Evolutionary conservation across 2,888 invertebrate genomes (phyloP).

Genomic region (Yponomeuta cagnagella): DNA sequence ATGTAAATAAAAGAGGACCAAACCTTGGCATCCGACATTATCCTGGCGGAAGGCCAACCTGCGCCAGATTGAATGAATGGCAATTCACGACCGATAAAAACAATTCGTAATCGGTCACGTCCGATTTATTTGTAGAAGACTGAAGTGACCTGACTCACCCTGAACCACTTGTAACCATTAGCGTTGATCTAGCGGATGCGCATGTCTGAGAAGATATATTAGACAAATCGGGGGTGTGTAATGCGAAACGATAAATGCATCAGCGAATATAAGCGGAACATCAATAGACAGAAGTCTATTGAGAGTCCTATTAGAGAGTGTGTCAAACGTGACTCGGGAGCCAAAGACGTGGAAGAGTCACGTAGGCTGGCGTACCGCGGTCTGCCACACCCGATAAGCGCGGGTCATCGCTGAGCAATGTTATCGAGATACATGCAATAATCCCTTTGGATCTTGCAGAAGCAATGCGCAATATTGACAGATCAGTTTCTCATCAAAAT

Average conservation of each 20-base stretch:
- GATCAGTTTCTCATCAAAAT: background rate
- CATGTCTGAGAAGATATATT: constrained; percentile 33
- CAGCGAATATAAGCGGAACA: constrained; percentile 29
- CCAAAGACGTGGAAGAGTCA: constrained; percentile 39
- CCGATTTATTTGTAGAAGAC: constrained; percentile 63
- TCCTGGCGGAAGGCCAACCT: constrained; percentile 66
- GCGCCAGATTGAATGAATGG: constrained; percentile 68
- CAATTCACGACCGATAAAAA: constrained; percentile 46
- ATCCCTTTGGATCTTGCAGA: background rate
- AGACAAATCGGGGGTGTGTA: background rate
- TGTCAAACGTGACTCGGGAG: constrained; percentile 59
- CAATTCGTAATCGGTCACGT: constrained; percentile 51
- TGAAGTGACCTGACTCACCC: constrained; percentile 63
- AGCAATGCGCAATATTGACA: background rate
- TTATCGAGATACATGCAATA: constrained; percentile 8
- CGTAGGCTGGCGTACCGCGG: constrained; percentile 33
- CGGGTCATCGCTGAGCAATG: constrained; percentile 4
- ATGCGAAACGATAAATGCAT: background rate
- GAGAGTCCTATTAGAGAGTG: constrained; percentile 44
- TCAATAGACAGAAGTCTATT: constrained; percentile 30
- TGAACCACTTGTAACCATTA: constrained; percentile 48
- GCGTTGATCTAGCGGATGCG: constrained; percentile 61
- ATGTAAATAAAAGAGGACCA: constrained; percentile 51
- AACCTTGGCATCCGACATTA: constrained; percentile 44
- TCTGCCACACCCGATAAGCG: constrained; percentile 14